These are phyloP conservation scores for Delphinapterus leucas DNA, from an alignment of 2,113 vertebrate genomes.

Conservation along the genomic window DNA sequence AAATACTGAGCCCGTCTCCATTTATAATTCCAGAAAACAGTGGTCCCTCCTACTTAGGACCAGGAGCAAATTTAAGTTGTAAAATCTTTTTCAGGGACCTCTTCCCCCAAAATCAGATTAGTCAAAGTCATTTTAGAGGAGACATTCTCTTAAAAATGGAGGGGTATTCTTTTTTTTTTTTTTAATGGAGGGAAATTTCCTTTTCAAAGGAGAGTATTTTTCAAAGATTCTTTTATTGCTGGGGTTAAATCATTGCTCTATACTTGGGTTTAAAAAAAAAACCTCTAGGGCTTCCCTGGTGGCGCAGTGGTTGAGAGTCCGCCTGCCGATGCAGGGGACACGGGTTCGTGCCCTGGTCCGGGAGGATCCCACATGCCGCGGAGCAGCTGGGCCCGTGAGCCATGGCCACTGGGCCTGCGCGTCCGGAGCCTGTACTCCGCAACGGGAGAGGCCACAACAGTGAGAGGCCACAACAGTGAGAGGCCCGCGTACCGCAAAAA, in stretches of 20 bases:
- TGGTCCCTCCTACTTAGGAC: background rate
- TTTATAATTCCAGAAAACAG: conserved; percentile 1
- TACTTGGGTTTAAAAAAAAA: background rate
- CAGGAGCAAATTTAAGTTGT: background rate
- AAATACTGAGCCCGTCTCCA: background rate
- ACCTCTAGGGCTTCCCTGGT: too few species aligned
- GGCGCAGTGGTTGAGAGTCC: too few species aligned
- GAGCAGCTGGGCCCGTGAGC: too few species aligned
- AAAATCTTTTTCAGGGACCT: background rate
- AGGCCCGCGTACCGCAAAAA: too few species aligned
- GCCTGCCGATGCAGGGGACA: too few species aligned
- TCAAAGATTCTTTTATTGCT: background rate
- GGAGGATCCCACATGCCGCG: too few species aligned
- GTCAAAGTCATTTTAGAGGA: background rate
- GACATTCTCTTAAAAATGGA: background rate
- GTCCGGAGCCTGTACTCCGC: too few species aligned
- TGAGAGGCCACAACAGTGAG: too few species aligned
- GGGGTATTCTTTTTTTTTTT: background rate
- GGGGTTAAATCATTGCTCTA: background rate
- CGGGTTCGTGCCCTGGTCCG: too few species aligned
- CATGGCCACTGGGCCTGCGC: too few species aligned
- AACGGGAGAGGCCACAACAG: too few species aligned
- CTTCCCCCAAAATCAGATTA: background rate
- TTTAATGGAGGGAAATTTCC: background rate
- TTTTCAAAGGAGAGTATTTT: background rate